Evolutionary conservation across 2,113 vertebrate species (phyloP).

Genomic region (Antechinus flavipes): DNA sequence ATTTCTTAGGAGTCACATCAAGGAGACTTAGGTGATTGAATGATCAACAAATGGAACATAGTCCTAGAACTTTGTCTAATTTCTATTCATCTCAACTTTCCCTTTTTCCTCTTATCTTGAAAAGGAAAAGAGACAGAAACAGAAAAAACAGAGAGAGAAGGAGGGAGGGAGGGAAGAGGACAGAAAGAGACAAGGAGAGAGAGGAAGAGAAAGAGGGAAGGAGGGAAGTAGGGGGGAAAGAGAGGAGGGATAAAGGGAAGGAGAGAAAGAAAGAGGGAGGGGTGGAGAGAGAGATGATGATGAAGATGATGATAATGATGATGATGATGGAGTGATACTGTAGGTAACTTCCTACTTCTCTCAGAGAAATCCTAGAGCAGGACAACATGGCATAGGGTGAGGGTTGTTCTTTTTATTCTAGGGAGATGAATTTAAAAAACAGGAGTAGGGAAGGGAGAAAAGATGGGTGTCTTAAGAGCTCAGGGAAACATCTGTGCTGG

Average conservation of each 20-base stretch:
- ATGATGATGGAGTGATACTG: background rate
- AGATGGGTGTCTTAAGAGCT: slow-evolving; percentile 50
- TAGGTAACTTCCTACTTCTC: background rate
- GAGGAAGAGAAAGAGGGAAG: too few species aligned
- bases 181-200: too few species aligned
- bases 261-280: too few species aligned
- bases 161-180: too few species aligned
- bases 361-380: background rate
- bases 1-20: background rate
- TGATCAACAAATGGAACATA: too few species aligned
- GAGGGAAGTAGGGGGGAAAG: too few species aligned
- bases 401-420: background rate
- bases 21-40: too few species aligned
- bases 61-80: background rate
- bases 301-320: too few species aligned
- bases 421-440: slow-evolving; percentile 66
- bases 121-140: background rate
- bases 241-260: too few species aligned
- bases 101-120: background rate
- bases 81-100: background rate
- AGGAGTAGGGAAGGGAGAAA: slow-evolving; percentile 59
- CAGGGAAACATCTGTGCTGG: slow-evolving; percentile 80
- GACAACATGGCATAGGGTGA: background rate
- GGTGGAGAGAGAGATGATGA: too few species aligned
- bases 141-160: background rate